A percentile compares a stretch with the other conserved stretches of the same genome.
These are phyloP conservation scores for Stenolophus ochropezus DNA, from an alignment of 2,888 invertebrate species.

Conservation along the genomic window DNA sequence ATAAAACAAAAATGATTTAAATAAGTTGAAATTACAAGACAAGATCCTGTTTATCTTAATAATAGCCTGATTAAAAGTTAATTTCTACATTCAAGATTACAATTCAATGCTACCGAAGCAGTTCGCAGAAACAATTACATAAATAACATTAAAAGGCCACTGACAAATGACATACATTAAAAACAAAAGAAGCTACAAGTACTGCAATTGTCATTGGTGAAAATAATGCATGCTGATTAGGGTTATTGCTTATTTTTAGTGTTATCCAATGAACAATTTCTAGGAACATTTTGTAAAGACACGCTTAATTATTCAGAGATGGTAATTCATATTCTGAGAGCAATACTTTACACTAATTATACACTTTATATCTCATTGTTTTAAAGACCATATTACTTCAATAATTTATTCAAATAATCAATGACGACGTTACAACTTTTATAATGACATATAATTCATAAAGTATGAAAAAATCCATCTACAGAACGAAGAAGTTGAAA, in stretches of 20 bases:
- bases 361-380: background rate
- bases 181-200: background rate
- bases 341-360: slow-evolving; percentile 3
- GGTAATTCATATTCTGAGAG: background rate
- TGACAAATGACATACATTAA: background rate
- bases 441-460: no score
- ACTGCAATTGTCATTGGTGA: slow-evolving; percentile 15
- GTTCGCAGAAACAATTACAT: background rate
- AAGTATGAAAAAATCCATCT: no score
- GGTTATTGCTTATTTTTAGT: background rate
- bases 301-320: background rate
- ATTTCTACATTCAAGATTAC: background rate
- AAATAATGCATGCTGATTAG: slow-evolving; percentile 9
- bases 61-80: background rate
- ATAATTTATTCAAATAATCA: background rate
- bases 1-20: background rate
- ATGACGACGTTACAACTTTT: background rate
- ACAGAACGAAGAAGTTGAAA: no score
- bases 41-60: background rate
- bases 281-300: background rate
- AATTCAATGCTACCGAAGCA: background rate
- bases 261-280: slow-evolving; percentile 5
- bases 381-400: background rate
- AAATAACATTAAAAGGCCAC: slow-evolving; percentile 9
- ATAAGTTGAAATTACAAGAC: background rate